A percentile compares a stretch with the other conserved stretches of the same genome.
These are phyloP conservation scores for Troglohyphantes excavatus DNA, from an alignment of 2,888 invertebrate genomes.

Conservation along the genomic window DNA sequence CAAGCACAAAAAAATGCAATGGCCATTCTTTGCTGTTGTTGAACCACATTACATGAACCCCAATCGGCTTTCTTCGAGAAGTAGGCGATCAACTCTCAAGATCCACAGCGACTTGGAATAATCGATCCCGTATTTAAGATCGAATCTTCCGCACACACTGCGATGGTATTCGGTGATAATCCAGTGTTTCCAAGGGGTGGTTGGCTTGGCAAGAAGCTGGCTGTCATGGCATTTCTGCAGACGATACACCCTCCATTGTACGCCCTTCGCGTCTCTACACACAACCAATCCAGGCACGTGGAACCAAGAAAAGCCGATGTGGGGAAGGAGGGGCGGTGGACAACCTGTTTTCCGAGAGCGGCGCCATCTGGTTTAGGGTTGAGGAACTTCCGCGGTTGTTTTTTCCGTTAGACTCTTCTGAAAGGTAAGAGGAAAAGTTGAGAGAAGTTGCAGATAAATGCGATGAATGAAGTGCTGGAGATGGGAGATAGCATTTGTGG, in stretches of 20 bases:
- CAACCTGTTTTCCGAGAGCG: constrained; percentile 66
- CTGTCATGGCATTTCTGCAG: background rate
- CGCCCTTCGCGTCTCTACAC: constrained; percentile 6
- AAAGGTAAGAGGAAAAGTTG: background rate
- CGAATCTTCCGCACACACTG: background rate
- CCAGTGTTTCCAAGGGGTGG: background rate
- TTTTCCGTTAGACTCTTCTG: background rate
- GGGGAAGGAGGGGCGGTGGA: constrained; percentile 17
- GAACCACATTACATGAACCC: background rate
- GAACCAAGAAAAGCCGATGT: constrained; percentile 13
- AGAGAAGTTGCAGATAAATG: background rate
- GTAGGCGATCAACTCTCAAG: background rate
- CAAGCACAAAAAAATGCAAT: background rate
- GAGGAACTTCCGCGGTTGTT: constrained; percentile 23
- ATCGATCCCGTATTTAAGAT: too few relatives aligned
- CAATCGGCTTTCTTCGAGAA: too few relatives aligned
- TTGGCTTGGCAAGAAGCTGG: background rate
- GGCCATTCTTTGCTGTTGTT: background rate
- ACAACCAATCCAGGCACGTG: constrained; percentile 63
- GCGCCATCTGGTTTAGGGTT: constrained; percentile 59
- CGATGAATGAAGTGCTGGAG: background rate
- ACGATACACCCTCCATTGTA: background rate
- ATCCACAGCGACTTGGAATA: too few relatives aligned
- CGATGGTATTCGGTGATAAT: background rate
- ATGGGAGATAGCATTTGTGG: background rate